These are phyloP conservation scores for Laothoe populi DNA, from an alignment of 2,888 invertebrate species.

Conservation along the genomic window DNA sequence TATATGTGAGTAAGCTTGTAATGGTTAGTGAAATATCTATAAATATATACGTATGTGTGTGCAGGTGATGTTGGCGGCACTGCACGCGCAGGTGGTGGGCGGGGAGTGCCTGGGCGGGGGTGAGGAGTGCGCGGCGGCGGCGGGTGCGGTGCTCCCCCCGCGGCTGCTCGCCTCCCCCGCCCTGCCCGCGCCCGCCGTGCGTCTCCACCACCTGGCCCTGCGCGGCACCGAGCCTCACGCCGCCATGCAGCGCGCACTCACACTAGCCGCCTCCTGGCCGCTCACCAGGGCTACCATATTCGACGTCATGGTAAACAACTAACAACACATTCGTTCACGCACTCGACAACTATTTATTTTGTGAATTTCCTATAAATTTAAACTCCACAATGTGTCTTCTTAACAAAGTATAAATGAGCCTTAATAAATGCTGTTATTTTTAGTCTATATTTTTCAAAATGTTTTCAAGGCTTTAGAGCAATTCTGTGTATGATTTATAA, in stretches of 20 bases:
- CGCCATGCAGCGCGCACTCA: conserved; percentile 96
- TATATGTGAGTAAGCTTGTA: not conserved
- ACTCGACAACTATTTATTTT: no score
- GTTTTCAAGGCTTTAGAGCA: not conserved
- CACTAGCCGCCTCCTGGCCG: conserved; percentile 97
- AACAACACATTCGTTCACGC: no score
- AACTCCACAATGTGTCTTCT: no score
- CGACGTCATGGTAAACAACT: conserved; percentile 93
- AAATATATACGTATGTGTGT: not conserved
- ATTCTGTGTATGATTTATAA: not conserved
- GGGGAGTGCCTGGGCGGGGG: conserved; percentile 91
- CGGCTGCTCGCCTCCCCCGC: conserved; percentile 92
- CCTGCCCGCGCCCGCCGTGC: conserved; percentile 93
- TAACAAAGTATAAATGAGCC: no score
- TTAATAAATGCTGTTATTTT: no score
- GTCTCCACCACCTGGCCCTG: conserved; percentile 95
- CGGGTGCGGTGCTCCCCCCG: conserved; percentile 91
- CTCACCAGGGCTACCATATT: conserved; percentile 96
- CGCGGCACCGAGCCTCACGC: conserved; percentile 93
- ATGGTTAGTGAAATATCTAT: not conserved
- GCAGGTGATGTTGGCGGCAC: conserved; percentile 96
- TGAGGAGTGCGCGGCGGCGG: conserved; percentile 89
- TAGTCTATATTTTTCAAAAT: no score
- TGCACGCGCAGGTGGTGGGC: conserved; percentile 96
- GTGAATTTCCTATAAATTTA: no score